A percentile compares a stretch with the other conserved stretches of the same genome.
These are phyloP conservation scores for Allacma fusca DNA, from an alignment of 2,888 invertebrate species.

Conservation along the genomic window DNA sequence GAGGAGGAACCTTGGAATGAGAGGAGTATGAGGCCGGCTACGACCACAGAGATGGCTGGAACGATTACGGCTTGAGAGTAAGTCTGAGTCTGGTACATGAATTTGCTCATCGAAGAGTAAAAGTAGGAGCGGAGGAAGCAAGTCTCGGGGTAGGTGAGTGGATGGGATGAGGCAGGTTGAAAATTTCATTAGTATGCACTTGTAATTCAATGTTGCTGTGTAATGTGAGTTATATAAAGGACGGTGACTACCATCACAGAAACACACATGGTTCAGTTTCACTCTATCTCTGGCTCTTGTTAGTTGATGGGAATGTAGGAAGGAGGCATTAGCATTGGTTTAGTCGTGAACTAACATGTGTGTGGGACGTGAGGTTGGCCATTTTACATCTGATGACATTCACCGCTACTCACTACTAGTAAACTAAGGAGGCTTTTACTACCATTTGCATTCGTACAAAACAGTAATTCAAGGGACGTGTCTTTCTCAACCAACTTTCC, in stretches of 20 bases:
- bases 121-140: conserved; percentile 16
- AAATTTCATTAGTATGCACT: conserved; percentile 43
- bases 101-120: conserved; percentile 40
- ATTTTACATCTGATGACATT: conserved; percentile 40
- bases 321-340: conserved; percentile 42
- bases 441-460: conserved; percentile 43
- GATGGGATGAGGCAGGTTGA: conserved; percentile 36
- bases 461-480: conserved; percentile 41
- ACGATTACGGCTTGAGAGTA: neutral
- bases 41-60: conserved; percentile 14
- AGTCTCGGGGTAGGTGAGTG: conserved; percentile 6
- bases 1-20: conserved; percentile 25
- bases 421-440: conserved; percentile 37
- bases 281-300: neutral
- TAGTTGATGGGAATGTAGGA: conserved; percentile 30
- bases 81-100: conserved; percentile 24
- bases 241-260: conserved; percentile 2
- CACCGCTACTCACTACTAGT: conserved; percentile 30
- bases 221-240: conserved; percentile 34
- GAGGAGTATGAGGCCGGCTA: conserved; percentile 16
- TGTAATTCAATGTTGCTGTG: conserved; percentile 42
- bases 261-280: neutral
- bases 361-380: conserved; percentile 46
- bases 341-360: conserved; percentile 42
- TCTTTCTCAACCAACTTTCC: conserved; percentile 29